Evolutionary conservation across 2,797 vertebrate species (phyloP).

Genomic region (Erpetoichthys calabaricus): DNA sequence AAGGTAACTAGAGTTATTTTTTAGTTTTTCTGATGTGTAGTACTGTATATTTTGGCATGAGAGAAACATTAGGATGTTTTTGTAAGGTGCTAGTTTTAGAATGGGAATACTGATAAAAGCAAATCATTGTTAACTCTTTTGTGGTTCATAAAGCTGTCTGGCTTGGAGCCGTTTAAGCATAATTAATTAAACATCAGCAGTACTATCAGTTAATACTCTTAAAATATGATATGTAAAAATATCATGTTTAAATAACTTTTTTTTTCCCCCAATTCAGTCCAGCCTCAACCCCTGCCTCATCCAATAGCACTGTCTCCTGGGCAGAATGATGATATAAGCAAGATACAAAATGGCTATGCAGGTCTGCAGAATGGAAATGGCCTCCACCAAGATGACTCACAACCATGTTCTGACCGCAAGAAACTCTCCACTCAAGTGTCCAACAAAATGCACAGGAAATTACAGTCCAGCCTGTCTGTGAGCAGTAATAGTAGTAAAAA

Average conservation of each 20-base stretch:
- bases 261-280: conserved; percentile 47
- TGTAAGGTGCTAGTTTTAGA: too few relatives aligned
- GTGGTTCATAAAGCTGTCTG: too few relatives aligned
- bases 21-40: too few relatives aligned
- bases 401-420: conserved; percentile 40
- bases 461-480: conserved; percentile 87
- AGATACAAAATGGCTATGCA: conserved; percentile 48
- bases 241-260: conserved; percentile 19
- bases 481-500: conserved; percentile 77
- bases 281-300: conserved; percentile 67
- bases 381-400: conserved; percentile 45
- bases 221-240: conserved; percentile 23
- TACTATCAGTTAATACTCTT: not conserved
- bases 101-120: too few relatives aligned
- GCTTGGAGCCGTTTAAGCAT: too few relatives aligned
- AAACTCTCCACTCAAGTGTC: conserved; percentile 70
- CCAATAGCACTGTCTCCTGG: conserved; percentile 42
- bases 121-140: too few relatives aligned
- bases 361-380: conserved; percentile 57
- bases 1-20: too few relatives aligned
- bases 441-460: conserved; percentile 81
- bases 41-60: too few relatives aligned
- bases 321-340: conserved; percentile 38
- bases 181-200: not conserved
- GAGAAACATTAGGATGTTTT: too few relatives aligned